Evolutionary conservation across 2,113 vertebrate genomes (phyloP).

Genomic region (Oreochromis spilurus): DNA sequence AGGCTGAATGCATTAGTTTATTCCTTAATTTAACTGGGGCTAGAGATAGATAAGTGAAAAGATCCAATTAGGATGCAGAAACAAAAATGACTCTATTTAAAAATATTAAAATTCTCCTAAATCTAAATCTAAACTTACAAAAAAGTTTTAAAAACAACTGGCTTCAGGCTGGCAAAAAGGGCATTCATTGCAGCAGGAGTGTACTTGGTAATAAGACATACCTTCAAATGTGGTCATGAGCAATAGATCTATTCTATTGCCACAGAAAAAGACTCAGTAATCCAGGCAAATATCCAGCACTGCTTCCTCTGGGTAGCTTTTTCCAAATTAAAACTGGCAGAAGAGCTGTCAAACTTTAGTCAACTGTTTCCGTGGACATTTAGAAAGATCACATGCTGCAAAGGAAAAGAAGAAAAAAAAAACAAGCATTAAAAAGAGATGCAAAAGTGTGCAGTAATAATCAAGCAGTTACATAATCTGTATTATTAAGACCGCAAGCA

Average conservation of each 20-base stretch:
- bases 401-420: not conserved
- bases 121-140: not conserved
- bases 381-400: slow-evolving; percentile 68
- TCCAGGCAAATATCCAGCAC: slow-evolving; percentile 41
- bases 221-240: slow-evolving; percentile 65
- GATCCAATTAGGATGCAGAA: not conserved
- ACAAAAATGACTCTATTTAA: not conserved
- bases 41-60: not conserved
- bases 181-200: not conserved
- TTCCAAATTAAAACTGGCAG: slow-evolving; percentile 26
- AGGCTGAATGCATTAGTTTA: not conserved
- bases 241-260: slow-evolving; percentile 24
- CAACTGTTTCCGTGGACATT: slow-evolving; percentile 49
- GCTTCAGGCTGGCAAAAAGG: not conserved
- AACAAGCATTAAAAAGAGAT: not conserved
- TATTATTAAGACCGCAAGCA: not conserved
- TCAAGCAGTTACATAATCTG: not conserved
- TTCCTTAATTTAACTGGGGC: not conserved
- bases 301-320: slow-evolving; percentile 18
- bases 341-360: slow-evolving; percentile 37
- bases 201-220: slow-evolving; percentile 12
- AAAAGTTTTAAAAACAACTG: not conserved
- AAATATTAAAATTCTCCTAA: not conserved
- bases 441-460: not conserved
- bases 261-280: slow-evolving; percentile 26